Percentiles rank a stretch among this genome's conserved stretches.
Evolutionary conservation across 2,888 invertebrate genomes (phyloP).

Genomic region (Leucoptera coffeella): DNA sequence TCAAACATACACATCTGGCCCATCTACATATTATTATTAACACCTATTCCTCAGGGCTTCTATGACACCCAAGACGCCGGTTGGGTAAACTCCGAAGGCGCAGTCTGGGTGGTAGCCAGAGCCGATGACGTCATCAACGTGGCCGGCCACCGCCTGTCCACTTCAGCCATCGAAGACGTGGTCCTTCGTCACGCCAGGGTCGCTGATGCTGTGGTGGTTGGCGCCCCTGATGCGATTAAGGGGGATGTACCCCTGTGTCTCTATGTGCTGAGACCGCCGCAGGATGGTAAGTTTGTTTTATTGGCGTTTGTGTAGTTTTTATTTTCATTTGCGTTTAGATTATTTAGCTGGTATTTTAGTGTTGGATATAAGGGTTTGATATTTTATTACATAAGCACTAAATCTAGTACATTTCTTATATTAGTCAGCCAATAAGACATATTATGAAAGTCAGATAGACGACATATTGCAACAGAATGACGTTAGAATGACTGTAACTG

Average conservation of each 20-base stretch:
- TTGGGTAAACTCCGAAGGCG: conserved; percentile 74
- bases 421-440: too few species aligned
- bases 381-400: too few species aligned
- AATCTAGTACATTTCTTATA: too few species aligned
- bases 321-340: too few species aligned
- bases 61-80: conserved; percentile 97
- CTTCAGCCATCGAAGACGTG: conserved; percentile 86
- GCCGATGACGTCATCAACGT: conserved; percentile 96
- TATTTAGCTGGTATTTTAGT: too few species aligned
- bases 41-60: conserved; percentile 77
- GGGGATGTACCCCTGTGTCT: conserved; percentile 87
- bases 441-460: too few species aligned
- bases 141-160: conserved; percentile 86
- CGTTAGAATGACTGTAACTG: too few species aligned
- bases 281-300: conserved; percentile 38
- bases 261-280: conserved; percentile 66
- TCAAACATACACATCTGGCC: too few species aligned
- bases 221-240: conserved; percentile 83
- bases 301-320: too few species aligned
- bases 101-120: conserved; percentile 82
- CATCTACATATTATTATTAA: too few species aligned
- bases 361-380: too few species aligned
- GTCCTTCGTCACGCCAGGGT: conserved; percentile 80
- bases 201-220: conserved; percentile 83
- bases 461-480: too few species aligned